A percentile compares a stretch with the other conserved stretches of the same genome.
Conservation (phyloP, 1,140 invertebrate genomes). For the Aethina tumida region DNA sequence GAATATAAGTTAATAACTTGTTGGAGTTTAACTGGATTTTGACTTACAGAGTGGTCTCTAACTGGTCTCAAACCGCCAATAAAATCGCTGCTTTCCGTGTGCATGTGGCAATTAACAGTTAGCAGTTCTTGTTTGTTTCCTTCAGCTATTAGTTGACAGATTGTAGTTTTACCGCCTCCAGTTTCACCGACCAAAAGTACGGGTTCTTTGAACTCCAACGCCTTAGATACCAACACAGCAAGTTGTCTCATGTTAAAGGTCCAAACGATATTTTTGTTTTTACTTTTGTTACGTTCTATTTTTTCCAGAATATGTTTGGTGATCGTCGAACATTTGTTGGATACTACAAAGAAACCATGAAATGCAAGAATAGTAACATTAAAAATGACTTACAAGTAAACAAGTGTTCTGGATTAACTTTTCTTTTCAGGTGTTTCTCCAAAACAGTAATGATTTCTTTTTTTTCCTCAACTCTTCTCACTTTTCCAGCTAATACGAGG, state of each 20-base stretch:
- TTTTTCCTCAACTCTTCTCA: slow-evolving; percentile 72
- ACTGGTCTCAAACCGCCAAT: slow-evolving; percentile 90
- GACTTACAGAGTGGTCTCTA: slow-evolving; percentile 44
- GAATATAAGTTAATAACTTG: slow-evolving; percentile 5
- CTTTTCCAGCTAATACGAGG: slow-evolving; percentile 86
- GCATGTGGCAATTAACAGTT: slow-evolving; percentile 95
- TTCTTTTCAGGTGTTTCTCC: slow-evolving; percentile 74
- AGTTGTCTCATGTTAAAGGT: slow-evolving; percentile 84
- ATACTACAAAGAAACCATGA: slow-evolving; percentile 35
- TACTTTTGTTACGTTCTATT: slow-evolving; percentile 45
- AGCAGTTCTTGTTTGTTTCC: slow-evolving; percentile 56
- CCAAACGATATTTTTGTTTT: slow-evolving; percentile 84
- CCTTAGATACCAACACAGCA: slow-evolving; percentile 84
- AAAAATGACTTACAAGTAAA: slow-evolving; percentile 55
- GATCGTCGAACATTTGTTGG: slow-evolving; percentile 63
- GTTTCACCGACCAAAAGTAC: slow-evolving; percentile 95
- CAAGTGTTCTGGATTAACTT: slow-evolving; percentile 60
- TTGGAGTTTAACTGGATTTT: too few relatives aligned
- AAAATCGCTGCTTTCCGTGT: slow-evolving; percentile 97
- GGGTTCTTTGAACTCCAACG: slow-evolving; percentile 87
- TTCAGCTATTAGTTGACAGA: slow-evolving; percentile 80
- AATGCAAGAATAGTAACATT: neutral
- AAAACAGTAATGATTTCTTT: slow-evolving; percentile 70
- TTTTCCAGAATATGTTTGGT: slow-evolving; percentile 62
- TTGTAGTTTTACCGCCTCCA: slow-evolving; percentile 96